These are phyloP conservation scores for Biston betularia DNA, from an alignment of 2,888 invertebrate species.

Conservation along the genomic window DNA sequence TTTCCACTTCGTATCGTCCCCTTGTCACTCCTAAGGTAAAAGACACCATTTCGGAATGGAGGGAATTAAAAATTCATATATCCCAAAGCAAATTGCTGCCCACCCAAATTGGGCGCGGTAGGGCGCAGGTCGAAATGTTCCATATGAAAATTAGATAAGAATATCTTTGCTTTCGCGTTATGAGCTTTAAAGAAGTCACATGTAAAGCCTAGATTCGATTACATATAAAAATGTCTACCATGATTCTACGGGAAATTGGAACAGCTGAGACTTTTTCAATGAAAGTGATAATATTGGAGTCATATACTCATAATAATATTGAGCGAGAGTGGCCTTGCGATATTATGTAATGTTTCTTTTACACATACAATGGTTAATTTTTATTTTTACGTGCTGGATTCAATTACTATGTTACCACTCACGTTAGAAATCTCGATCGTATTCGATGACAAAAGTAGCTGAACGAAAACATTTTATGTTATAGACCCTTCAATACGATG, in stretches of 20 bases:
- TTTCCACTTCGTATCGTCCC: slow-evolving; percentile 2
- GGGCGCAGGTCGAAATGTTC: slow-evolving; percentile 17
- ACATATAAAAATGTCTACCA: not conserved
- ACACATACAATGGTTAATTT: no score
- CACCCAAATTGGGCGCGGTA: slow-evolving; percentile 22
- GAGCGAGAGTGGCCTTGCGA: no score
- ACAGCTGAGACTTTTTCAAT: not conserved
- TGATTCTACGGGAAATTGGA: not conserved
- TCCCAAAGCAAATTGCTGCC: slow-evolving; percentile 19
- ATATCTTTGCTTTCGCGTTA: slow-evolving; percentile 10
- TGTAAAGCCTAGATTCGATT: slow-evolving; percentile 3
- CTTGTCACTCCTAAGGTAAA: slow-evolving; percentile 17
- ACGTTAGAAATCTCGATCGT: no score
- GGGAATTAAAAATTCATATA: slow-evolving; percentile 20
- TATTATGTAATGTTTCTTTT: not conserved
- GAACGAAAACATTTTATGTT: no score
- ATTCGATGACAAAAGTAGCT: no score
- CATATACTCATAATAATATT: not conserved
- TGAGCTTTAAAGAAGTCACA: slow-evolving; percentile 6
- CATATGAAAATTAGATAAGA: slow-evolving; percentile 20
- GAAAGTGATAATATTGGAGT: slow-evolving; percentile 1
- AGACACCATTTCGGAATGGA: slow-evolving; percentile 14
- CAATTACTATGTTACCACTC: no score
- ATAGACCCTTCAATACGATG: no score
- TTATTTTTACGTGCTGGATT: no score